A percentile compares a stretch with the other conserved stretches of the same genome.
Evolutionary conservation across 2,113 vertebrate species (phyloP).

Genomic region (Entelurus aequoreus): DNA sequence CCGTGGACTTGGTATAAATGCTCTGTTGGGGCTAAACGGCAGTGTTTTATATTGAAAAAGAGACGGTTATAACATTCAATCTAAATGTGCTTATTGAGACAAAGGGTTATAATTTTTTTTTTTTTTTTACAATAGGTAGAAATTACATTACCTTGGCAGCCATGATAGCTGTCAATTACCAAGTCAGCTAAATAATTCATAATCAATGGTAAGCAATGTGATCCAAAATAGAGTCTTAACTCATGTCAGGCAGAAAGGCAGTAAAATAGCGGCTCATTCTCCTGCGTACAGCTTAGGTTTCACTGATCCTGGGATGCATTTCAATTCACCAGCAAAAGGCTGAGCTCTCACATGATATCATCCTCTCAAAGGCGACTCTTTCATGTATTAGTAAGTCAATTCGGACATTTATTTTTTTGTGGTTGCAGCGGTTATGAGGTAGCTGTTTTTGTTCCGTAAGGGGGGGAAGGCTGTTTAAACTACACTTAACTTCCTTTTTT

Average conservation of each 20-base stretch:
- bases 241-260: conserved; percentile 78
- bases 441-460: conserved; percentile 56
- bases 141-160: conserved; percentile 21
- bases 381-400: conserved; percentile 41
- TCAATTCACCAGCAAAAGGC: conserved; percentile 70
- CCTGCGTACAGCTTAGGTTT: conserved; percentile 66
- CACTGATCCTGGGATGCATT: conserved; percentile 63
- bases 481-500: conserved; percentile 56
- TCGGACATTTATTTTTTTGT: conserved; percentile 41
- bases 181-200: conserved; percentile 74
- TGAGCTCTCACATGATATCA: conserved; percentile 62
- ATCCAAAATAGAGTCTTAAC: conserved; percentile 73
- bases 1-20: conserved; percentile 31
- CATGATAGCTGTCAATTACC: too few relatives aligned
- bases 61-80: conserved; percentile 25
- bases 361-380: conserved; percentile 46
- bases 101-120: background rate
- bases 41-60: conserved; percentile 33
- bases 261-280: conserved; percentile 74
- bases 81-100: background rate
- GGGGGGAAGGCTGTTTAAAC: conserved; percentile 60
- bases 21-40: conserved; percentile 31
- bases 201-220: conserved; percentile 72
- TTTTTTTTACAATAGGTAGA: background rate
- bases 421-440: conserved; percentile 56